phyloP scores from a whole-genome alignment of 1,140 invertebrate genomes.

The Hypothenemus hampei region DNA sequence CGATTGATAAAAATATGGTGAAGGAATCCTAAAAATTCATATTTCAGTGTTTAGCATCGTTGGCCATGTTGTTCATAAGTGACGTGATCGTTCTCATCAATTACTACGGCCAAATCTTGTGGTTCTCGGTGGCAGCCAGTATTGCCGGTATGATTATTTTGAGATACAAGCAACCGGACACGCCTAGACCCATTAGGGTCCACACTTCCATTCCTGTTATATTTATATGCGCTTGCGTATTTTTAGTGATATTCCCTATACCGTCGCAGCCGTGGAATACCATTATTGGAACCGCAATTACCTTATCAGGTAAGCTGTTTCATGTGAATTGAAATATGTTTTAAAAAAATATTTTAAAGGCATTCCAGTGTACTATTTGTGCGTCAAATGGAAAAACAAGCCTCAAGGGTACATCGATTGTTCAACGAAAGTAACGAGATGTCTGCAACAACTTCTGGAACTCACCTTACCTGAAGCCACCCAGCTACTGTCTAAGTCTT shows the following conservation, averaged over 20 bases:
- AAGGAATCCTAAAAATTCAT: slow-evolving; percentile 28
- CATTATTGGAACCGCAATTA: slow-evolving; percentile 76
- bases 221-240: slow-evolving; percentile 78
- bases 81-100: slow-evolving; percentile 71
- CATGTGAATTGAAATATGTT: neutral
- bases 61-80: slow-evolving; percentile 66
- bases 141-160: slow-evolving; percentile 76
- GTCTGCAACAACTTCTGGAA: slow-evolving; percentile 49
- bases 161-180: slow-evolving; percentile 64
- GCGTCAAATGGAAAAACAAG: slow-evolving; percentile 80
- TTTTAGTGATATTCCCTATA: slow-evolving; percentile 77
- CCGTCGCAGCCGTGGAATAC: slow-evolving; percentile 73
- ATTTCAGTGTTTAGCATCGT: slow-evolving; percentile 64
- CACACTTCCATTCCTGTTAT: slow-evolving; percentile 71
- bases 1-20: neutral
- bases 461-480: slow-evolving; percentile 38
- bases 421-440: slow-evolving; percentile 45
- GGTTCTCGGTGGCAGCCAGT: slow-evolving; percentile 71
- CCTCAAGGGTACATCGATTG: slow-evolving; percentile 45
- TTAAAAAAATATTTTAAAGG: slow-evolving; percentile 49
- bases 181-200: slow-evolving; percentile 76
- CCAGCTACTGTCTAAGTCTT: slow-evolving; percentile 26
- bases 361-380: slow-evolving; percentile 85
- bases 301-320: slow-evolving; percentile 53
- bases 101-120: slow-evolving; percentile 74